Base-by-base conservation (phyloP, 1,140 invertebrate genomes). In the Harpegnathos saltator region DNA sequence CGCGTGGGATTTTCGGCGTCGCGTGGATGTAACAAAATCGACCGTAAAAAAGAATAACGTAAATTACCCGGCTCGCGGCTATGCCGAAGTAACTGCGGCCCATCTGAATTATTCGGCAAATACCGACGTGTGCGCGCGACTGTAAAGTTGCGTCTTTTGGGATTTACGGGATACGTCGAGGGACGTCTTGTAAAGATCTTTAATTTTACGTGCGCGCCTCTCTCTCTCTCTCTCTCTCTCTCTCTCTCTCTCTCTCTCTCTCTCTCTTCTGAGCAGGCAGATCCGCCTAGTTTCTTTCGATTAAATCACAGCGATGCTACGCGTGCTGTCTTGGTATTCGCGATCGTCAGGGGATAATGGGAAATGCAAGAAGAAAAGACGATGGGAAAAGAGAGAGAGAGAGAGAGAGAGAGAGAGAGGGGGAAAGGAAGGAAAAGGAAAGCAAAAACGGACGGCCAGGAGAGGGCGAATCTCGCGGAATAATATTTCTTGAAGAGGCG, bases 401-500 rank as follows among this genome's bases (percentile, higher is more conserved):
- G n/a, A n/a, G n/a, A n/a, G n/a, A n/a, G n/a, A n/a, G n/a, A n/a
- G n/a, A n/a, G n/a, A 33, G 5, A 33, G 5, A 33, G 1, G 1
- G 11, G 22, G 19, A 58, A 44, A 38, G 33, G 44, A 38, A 7
- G 17, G 5, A 24, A 44, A 50, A 61, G 14, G 11, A 15, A 58
- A 26, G 3, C 15, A 48, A 19, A 58, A 26, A 11, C 19, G 48
- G 17, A 38, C 52, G 52, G 38, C 9, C 15, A 22, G 22, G 50
- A 52, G 66, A 24, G 61, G 61, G 59, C 52, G 82, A 87, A 87
- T 88, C 82, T 75, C 52, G 33, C 52, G 71, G 85, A 62, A 65
- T 87, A 81, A 88, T 87, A 87, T 88, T 81, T 88, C 81, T 84
- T 62, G 52, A n/a, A n/a, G n/a, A n/a, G n/a, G n/a, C n/a, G n/a